Conservation (phyloP, 2,888 invertebrate genomes). For the Ochropacha duplaris region DNA sequence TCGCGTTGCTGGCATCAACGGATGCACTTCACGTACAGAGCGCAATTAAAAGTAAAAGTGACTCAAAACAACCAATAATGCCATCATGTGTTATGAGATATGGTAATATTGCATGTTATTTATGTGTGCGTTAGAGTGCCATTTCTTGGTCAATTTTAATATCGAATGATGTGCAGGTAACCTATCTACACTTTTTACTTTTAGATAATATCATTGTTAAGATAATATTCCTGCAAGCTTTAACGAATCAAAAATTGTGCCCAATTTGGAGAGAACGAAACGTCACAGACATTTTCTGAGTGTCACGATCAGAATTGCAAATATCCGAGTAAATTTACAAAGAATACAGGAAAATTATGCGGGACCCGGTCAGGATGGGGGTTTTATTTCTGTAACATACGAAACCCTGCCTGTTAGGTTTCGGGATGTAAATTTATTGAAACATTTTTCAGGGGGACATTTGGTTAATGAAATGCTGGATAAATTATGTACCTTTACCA, state of each 20-base stretch:
- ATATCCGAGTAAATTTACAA: slow-evolving; percentile 64
- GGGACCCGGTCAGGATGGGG: slow-evolving; percentile 41
- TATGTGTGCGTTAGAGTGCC: no score
- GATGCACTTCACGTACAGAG: no score
- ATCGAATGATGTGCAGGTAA: no score
- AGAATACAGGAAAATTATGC: slow-evolving; percentile 72
- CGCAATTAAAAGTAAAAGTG: no score
- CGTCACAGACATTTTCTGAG: slow-evolving; percentile 30
- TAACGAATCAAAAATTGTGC: slow-evolving; percentile 23
- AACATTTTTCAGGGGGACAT: slow-evolving; percentile 26
- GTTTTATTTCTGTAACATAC: slow-evolving; percentile 51
- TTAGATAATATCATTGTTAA: no score
- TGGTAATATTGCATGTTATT: no score
- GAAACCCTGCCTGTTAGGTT: slow-evolving; percentile 35
- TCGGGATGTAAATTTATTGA: slow-evolving; percentile 43
- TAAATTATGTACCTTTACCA: neutral
- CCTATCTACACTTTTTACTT: no score
- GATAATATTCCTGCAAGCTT: slow-evolving; percentile 28
- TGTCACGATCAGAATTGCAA: slow-evolving; percentile 64
- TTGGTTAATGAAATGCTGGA: slow-evolving; percentile 3
- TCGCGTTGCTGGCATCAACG: no score
- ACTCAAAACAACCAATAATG: no score
- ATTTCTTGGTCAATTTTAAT: no score
- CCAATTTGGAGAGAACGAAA: slow-evolving; percentile 26
- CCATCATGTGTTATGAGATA: no score